phyloP scores from a whole-genome alignment of 1,140 invertebrate species.

The Magallana gigas region DNA sequence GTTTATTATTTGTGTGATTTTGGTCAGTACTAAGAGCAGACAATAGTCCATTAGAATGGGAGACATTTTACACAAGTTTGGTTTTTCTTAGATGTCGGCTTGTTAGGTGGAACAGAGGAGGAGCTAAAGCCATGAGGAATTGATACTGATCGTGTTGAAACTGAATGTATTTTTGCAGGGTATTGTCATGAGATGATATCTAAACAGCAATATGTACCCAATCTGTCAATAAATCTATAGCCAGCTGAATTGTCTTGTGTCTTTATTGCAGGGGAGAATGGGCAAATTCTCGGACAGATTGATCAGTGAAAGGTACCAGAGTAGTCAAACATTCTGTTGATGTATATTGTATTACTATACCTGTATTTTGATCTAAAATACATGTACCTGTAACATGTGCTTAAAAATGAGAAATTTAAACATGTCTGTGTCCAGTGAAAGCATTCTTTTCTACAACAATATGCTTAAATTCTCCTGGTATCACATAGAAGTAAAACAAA shows the following conservation, averaged over 20 bases:
- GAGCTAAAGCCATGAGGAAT: background rate
- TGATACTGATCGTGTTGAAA: background rate
- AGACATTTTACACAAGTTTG: background rate
- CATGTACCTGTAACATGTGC: too few relatives aligned
- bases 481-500: too few relatives aligned
- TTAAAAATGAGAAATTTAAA: too few relatives aligned
- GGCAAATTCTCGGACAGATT: too few relatives aligned
- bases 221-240: slow-evolving; percentile 30
- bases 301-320: too few relatives aligned
- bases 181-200: slow-evolving; percentile 4
- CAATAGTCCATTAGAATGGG: background rate
- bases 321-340: too few relatives aligned
- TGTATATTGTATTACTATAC: too few relatives aligned
- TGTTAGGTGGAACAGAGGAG: background rate
- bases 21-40: background rate
- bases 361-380: too few relatives aligned
- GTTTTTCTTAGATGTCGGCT: background rate
- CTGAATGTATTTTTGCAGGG: slow-evolving; percentile 22
- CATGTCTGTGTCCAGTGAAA: too few relatives aligned
- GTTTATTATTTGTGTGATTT: background rate
- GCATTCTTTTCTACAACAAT: too few relatives aligned
- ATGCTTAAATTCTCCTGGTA: too few relatives aligned
- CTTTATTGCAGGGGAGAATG: background rate
- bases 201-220: slow-evolving; percentile 33
- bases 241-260: background rate